Base-by-base conservation (phyloP, 2,113 vertebrate genomes). In the Heterotis niloticus region DNA sequence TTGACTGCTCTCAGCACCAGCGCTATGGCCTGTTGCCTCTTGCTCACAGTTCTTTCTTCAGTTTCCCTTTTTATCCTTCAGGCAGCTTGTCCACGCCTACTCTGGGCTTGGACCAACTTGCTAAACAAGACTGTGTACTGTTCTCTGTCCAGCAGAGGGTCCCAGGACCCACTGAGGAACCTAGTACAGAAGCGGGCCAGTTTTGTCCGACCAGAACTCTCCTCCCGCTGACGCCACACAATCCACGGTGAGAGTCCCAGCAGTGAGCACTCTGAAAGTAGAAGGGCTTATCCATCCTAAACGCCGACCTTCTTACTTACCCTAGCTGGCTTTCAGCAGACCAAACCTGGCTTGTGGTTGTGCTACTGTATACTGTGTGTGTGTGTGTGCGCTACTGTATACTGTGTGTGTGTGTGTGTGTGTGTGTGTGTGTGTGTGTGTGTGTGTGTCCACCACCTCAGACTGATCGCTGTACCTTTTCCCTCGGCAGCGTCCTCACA, bases 401-500 rank as follows among this genome's bases (percentile, higher is more conserved):
- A 44, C 34, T 44, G 34, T 44, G 34, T 44, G 34, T n/a, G n/a
- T n/a, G n/a, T n/a, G n/a, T n/a, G n/a, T n/a, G n/a, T n/a, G n/a
- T n/a, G n/a, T n/a, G n/a, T n/a, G n/a, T n/a, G n/a, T n/a, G n/a
- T n/a, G n/a, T n/a, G n/a, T n/a, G n/a, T 44, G 34, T 44, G 34
- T 44, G 34, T 44, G 34, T 44, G 34, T 44, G 34, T 14, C 4
- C 12, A 4, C 60, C 0, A 0, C 7, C 29, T 69, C 69, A 44
- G 29, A 59, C 52, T 74, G 28, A 74, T 20, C 20, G 10, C 16
- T 24, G n/a, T 20, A 23, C 9, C 71, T 34, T 66, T 23, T 4
- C 14, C 9, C 72, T 81, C 62, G 75, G 24, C 79, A 85, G 84
- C 77, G 65, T 64, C 56, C 68, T 60, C n/a, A 66, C 66, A 59